Conservation (phyloP, 2,888 invertebrate genomes). For the Sphinx pinastri region DNA sequence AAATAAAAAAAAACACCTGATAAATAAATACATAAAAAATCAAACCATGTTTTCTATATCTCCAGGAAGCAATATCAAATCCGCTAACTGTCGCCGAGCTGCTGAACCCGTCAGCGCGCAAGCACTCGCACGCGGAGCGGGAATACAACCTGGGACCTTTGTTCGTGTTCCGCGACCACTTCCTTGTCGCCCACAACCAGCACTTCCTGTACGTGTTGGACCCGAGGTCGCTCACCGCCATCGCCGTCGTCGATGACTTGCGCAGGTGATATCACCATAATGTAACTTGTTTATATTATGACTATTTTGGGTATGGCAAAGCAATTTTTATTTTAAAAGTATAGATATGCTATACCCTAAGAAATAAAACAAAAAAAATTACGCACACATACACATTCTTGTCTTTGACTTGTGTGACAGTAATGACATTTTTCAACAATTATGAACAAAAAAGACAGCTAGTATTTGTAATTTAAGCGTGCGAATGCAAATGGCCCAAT, state of each 20-base stretch:
- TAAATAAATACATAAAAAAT: too few relatives aligned
- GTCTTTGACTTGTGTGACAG: too few relatives aligned
- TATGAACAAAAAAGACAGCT: too few relatives aligned
- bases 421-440: too few relatives aligned
- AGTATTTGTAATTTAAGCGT: too few relatives aligned
- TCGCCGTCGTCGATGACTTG: constrained; percentile 86
- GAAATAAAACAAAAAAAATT: too few relatives aligned
- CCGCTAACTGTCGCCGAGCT: constrained; percentile 87
- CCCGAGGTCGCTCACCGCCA: constrained; percentile 86
- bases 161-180: constrained; percentile 88
- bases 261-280: constrained; percentile 66
- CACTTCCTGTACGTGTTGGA: constrained; percentile 89
- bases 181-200: constrained; percentile 90
- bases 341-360: too few relatives aligned
- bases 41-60: neutral
- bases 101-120: constrained; percentile 85
- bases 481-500: too few relatives aligned
- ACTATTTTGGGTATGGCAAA: neutral
- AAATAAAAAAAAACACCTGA: too few relatives aligned
- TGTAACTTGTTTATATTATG: neutral
- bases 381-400: too few relatives aligned
- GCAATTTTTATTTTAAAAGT: too few relatives aligned
- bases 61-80: constrained; percentile 76
- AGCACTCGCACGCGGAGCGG: constrained; percentile 43
- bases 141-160: constrained; percentile 75